phyloP scores from a whole-genome alignment of 1,140 invertebrate species.

The Muscidifurax raptorellus region DNA sequence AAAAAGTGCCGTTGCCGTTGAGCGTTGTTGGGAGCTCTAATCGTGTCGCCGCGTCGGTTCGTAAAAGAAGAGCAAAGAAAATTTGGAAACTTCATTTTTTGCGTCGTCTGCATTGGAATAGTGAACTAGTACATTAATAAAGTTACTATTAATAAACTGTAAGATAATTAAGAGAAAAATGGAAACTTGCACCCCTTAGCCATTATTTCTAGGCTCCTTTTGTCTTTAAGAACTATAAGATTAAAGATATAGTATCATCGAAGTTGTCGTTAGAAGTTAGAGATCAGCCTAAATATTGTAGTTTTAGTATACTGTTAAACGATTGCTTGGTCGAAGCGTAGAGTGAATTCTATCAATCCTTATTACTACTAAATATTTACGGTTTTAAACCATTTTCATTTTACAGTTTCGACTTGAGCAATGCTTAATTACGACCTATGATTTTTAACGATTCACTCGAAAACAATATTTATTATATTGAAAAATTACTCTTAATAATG shows the following conservation, averaged over 20 bases:
- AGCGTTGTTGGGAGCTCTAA: constrained; percentile 8
- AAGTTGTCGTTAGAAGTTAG: constrained; percentile 56
- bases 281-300: constrained; percentile 55
- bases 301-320: constrained; percentile 41
- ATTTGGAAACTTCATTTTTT: constrained; percentile 17
- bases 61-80: constrained; percentile 6
- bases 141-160: not conserved
- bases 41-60: constrained; percentile 43
- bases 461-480: not conserved
- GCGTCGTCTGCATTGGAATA: not conserved
- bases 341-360: constrained; percentile 6
- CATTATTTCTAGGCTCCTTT: constrained; percentile 3
- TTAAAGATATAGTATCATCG: constrained; percentile 40
- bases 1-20: constrained; percentile 45
- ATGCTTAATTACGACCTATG: not conserved
- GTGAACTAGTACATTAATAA: not conserved
- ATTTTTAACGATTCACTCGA: not conserved
- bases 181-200: not conserved
- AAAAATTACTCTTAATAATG: not conserved
- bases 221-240: not conserved
- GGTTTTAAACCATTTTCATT: not conserved
- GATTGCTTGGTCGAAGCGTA: constrained; percentile 44
- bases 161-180: constrained; percentile 13
- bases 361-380: not conserved
- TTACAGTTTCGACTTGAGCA: not conserved